Evolutionary conservation across 1,140 invertebrate genomes (phyloP).

Genomic region (Dysdera silvatica): DNA sequence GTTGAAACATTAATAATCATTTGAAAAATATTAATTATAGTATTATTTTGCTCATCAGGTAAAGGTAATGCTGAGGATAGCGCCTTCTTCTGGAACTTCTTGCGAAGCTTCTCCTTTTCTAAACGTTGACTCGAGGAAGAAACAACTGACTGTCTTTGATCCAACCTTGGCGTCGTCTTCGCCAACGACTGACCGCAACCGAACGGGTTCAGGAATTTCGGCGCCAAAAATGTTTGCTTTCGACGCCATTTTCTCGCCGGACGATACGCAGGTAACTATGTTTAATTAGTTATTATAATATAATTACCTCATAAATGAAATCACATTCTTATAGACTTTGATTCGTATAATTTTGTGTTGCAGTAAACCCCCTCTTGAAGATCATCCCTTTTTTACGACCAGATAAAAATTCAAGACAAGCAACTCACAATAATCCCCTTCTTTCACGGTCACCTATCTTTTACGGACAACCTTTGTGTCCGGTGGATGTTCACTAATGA

Average conservation of each 20-base stretch:
- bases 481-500: no score
- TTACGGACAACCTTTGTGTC: no score
- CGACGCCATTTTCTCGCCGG: constrained; percentile 83
- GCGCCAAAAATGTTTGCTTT: constrained; percentile 96
- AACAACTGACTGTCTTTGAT: constrained; percentile 81
- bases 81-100: constrained; percentile 15
- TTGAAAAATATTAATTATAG: no score
- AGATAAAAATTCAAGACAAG: no score
- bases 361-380: no score
- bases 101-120: constrained; percentile 55
- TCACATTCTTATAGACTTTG: not conserved
- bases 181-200: constrained; percentile 59
- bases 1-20: no score
- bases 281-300: not conserved
- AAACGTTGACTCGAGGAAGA: constrained; percentile 76
- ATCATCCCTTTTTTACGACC: no score
- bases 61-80: constrained; percentile 77
- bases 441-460: no score
- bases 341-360: no score
- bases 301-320: not conserved
- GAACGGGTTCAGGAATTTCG: constrained; percentile 67
- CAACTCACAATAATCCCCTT: no score
- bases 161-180: constrained; percentile 55
- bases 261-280: constrained; percentile 74
- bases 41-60: no score